Evolutionary conservation across 2,113 vertebrate species (phyloP).

Genomic region (Spea bombifrons): DNA sequence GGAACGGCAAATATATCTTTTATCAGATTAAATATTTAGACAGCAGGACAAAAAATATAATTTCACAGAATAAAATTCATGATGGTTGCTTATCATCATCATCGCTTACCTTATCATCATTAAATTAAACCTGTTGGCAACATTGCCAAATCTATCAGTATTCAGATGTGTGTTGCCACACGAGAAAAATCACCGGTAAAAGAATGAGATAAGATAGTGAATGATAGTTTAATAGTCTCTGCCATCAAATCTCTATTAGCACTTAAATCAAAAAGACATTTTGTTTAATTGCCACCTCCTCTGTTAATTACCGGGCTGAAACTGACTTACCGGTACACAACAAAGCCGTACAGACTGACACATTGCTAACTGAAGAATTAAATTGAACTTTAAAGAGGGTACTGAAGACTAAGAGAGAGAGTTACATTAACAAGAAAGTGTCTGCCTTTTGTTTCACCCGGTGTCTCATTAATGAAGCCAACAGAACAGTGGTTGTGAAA

Average conservation of each 20-base stretch:
- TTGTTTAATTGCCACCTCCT: conserved; percentile 17
- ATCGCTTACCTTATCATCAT: neutral
- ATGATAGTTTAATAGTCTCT: conserved; percentile 25
- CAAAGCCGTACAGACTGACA: neutral
- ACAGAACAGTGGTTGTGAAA: no score
- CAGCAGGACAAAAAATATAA: neutral
- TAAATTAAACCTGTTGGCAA: neutral
- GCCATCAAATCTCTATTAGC: conserved; percentile 19
- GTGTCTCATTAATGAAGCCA: no score
- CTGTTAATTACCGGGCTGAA: conserved; percentile 15
- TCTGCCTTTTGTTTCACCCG: no score
- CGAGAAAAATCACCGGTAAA: conserved; percentile 2
- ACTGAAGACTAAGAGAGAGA: neutral
- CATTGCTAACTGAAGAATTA: neutral
- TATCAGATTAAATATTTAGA: neutral
- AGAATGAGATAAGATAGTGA: conserved; percentile 11
- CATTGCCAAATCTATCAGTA: conserved; percentile 10
- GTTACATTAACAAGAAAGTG: no score
- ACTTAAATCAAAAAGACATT: conserved; percentile 13
- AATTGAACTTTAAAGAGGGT: neutral
- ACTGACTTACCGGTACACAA: neutral
- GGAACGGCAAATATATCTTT: neutral
- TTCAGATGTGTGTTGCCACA: conserved; percentile 5
- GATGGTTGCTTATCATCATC: neutral
- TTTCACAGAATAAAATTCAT: neutral